A percentile compares a stretch with the other conserved stretches of the same genome.
phyloP scores from a whole-genome alignment of 1,140 invertebrate genomes.

The Colletes latitarsis region DNA sequence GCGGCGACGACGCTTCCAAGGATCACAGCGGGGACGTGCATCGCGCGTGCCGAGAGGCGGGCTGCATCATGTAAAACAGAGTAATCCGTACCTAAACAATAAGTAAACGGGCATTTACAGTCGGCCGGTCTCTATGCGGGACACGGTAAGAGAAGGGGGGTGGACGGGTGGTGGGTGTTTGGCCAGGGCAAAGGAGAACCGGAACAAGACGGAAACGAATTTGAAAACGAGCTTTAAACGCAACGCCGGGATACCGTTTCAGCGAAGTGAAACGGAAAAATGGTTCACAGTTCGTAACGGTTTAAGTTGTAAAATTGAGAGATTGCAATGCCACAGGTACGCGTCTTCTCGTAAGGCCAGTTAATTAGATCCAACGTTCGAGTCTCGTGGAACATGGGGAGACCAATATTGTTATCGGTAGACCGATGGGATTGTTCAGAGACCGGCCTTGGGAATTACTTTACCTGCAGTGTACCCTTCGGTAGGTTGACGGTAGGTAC shows the following conservation, averaged over 20 bases:
- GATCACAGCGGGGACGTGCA: constrained; percentile 54
- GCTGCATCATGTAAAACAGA: constrained; percentile 75
- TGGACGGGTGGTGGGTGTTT: not conserved
- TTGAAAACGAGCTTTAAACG: constrained; percentile 25
- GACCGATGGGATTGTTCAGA: constrained; percentile 58
- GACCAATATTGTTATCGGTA: not conserved
- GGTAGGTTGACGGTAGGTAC: constrained; percentile 79
- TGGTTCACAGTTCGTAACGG: not conserved
- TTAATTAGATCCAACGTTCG: constrained; percentile 19
- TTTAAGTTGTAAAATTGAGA: no score
- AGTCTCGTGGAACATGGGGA: constrained; percentile 3
- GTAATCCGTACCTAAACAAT: constrained; percentile 81
- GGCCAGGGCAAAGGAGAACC: not conserved
- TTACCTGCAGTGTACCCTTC: constrained; percentile 81
- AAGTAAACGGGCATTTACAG: constrained; percentile 76
- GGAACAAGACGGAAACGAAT: constrained; percentile 20
- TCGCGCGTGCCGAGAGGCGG: constrained; percentile 77
- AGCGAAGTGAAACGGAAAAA: not conserved
- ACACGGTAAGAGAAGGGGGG: not conserved
- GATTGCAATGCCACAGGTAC: no score
- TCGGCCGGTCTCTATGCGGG: constrained; percentile 73
- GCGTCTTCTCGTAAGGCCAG: not conserved
- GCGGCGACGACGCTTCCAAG: constrained; percentile 56
- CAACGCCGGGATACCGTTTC: not conserved
- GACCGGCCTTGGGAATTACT: constrained; percentile 81